Evolutionary conservation across 2,888 invertebrate genomes (phyloP), one percentile per base, ranked within the genome.

Genomic region (Fissipunctia ypsillon): DNA sequence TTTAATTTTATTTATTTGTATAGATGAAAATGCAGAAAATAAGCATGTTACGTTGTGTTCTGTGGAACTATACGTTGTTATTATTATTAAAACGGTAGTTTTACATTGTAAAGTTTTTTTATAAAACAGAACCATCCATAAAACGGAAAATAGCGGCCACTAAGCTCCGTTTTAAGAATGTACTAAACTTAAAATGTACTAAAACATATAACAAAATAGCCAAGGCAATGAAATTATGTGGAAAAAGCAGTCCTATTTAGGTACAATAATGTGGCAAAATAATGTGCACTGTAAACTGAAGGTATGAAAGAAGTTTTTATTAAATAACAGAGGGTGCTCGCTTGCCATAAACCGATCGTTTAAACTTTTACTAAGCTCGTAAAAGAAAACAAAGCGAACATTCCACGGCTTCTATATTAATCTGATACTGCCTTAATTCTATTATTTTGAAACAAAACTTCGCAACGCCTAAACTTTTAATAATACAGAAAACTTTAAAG

Each of bases 361-460:
- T 25, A 59, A 83, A 78, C 64, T 78, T 72, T 57, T 31, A 16
- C 31, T 31, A 16, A 56, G 25, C 41, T 48, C 41, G 45, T 63
- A 52, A 73, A 79, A 72, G 38, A 65, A 73, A 65, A 74, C 54
- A 65, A 83, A 83, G 16, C 12, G 16, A 41, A 56, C n/a, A 38
- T 54, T 59, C 41, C 31, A 50, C n/a, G 54, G 65, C 61, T 61
- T 50, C 64, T 59, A n/a, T 69, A 63, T 45, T 67, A 80, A 80
- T 52, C 50, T 73, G 50, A 80, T 80, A 67, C 61, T 35, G n/a
- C 41, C 38, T 63, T 65, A 61, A 56, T 78, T 64, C 31, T 67
- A 38, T 67, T 63, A 25, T 31, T 52, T 38, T 41, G n/a, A 43
- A 80, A 67, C n/a, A 61, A 68, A 73, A 74, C 59, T 80, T 69